Evolutionary conservation across 2,888 invertebrate species (phyloP).

Genomic region (Plagodis pulveraria): DNA sequence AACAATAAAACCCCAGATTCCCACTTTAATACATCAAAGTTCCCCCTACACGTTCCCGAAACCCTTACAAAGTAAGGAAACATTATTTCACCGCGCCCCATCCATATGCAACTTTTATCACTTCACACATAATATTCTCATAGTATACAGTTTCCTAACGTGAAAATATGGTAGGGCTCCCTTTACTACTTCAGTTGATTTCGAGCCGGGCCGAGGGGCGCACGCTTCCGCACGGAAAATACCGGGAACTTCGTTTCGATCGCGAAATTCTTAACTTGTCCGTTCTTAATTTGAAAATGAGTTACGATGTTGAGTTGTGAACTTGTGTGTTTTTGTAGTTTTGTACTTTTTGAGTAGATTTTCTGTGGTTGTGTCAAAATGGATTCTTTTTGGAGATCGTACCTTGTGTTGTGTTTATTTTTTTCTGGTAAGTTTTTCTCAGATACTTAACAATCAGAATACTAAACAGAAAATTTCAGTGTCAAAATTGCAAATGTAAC

Average conservation of each 20-base stretch:
- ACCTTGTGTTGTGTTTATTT: constrained; percentile 27
- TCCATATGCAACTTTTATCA: constrained; percentile 46
- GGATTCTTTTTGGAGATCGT: constrained; percentile 33
- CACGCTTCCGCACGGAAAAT: constrained; percentile 21
- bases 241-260: constrained; percentile 27
- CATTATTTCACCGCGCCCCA: constrained; percentile 37
- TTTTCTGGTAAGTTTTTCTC: constrained; percentile 31
- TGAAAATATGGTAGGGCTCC: constrained; percentile 17
- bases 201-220: constrained; percentile 12
- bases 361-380: constrained; percentile 32
- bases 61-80: constrained; percentile 17
- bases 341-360: neutral
- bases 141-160: constrained; percentile 25
- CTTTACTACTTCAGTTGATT: constrained; percentile 28
- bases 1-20: constrained; percentile 18
- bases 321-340: constrained; percentile 1
- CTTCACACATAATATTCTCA: constrained; percentile 40
- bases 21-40: constrained; percentile 24
- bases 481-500: too few species aligned
- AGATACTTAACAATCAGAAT: too few species aligned
- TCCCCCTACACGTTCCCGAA: constrained; percentile 17
- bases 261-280: constrained; percentile 18
- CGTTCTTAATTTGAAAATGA: constrained; percentile 24
- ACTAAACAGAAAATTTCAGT: too few species aligned
- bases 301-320: constrained; percentile 36